phyloP scores from a whole-genome alignment of 2,888 invertebrate species.

The Trilocha varians region DNA sequence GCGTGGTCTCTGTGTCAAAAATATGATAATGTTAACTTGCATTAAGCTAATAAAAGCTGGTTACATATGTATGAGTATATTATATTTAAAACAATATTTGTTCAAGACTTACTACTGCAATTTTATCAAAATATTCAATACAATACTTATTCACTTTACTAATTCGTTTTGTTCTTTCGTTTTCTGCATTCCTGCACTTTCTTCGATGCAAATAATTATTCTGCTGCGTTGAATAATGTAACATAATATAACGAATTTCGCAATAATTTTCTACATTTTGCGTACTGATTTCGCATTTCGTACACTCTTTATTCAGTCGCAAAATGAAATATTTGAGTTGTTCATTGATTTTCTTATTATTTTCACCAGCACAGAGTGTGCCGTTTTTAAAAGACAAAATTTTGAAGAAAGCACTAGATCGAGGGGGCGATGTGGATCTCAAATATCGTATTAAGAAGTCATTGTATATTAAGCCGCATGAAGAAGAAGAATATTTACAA shows the following conservation, averaged over 20 bases:
- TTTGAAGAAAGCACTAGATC: neutral
- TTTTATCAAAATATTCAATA: neutral
- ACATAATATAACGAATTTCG: neutral
- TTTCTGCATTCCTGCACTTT: neutral
- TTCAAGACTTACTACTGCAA: neutral
- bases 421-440: neutral
- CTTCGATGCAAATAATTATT: neutral
- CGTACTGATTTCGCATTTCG: neutral
- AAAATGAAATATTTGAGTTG: neutral
- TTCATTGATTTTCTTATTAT: neutral
- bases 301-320: neutral
- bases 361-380: neutral
- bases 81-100: neutral
- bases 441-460: neutral
- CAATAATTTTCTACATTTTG: neutral
- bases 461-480: neutral
- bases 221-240: neutral
- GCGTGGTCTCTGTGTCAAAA: no score
- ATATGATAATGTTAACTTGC: no score
- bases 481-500: neutral
- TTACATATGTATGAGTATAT: no score
- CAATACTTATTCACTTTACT: no score
- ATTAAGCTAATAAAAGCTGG: no score
- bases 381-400: neutral
- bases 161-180: neutral